Evolutionary conservation across 2,797 vertebrate species (phyloP), one percentile per base, ranked within the genome.

Genomic region (Centroberyx gerrardi): DNA sequence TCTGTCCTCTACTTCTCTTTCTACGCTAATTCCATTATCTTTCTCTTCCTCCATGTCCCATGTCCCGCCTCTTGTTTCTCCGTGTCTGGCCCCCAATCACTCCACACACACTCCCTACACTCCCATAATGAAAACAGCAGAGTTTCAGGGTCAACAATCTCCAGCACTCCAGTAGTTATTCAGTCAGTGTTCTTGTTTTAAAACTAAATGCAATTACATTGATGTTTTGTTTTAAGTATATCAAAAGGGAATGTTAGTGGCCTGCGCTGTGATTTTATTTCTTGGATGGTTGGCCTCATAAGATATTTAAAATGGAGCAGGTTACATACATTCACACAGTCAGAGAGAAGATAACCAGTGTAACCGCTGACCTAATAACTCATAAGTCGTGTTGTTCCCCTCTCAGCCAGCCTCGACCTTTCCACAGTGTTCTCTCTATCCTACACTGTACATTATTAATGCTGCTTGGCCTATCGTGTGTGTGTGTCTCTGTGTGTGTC

Each of bases 381-480:
- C 74, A 66, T 52, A 70, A 85, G 74, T 72, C 54, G 15, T 69
- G 82, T 44, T 87, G 75, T 81, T 79, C 44, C 27, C 81, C 88
- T 90, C 82, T 71, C 81, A 89, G 87, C 82, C 59, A 68, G 74
- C 72, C 40, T 54, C 60, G 70, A 92, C 90, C 90, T 91, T 90
- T 90, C 76, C 83, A 74, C 80, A 62, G 68, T 56, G 73, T 76
- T 86, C 86, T 74, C 76, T 88, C 38, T 46, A 31, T 55, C 51
- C 38, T 67, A 63, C 66, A 55, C 63, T 65, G 76, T 88, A 68
- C 82, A 89, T 88, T 85, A 91, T 91, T 88, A 84, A 90, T 87
- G 83, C 70, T 55, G 51, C 72, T 56, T 38, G 74, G 68, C 74
- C 58, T 52, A 22, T 10, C 15, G 0, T 54, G 33, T 59, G 53